These are phyloP conservation scores for Pandemis cinnamomeana DNA, from an alignment of 2,888 invertebrate species.

Conservation along the genomic window DNA sequence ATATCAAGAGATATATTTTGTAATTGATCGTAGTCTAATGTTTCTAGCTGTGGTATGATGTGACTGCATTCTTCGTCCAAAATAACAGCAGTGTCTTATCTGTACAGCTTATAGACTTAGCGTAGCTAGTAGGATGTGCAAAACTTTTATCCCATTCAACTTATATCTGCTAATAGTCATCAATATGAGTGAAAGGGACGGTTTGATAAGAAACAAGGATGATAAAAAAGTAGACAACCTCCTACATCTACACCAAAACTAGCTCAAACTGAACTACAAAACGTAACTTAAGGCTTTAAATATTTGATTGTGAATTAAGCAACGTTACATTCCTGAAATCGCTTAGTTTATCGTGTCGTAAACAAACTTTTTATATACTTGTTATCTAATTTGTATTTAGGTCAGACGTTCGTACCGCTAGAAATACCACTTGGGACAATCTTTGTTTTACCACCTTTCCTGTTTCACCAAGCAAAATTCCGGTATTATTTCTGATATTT, in stretches of 20 bases:
- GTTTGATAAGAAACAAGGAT: too few relatives aligned
- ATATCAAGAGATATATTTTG: not conserved
- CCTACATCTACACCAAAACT: not conserved
- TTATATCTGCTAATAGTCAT: too few relatives aligned
- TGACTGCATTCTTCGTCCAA: not conserved
- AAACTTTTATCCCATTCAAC: too few relatives aligned
- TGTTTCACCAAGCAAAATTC: not conserved
- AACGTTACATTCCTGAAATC: slow-evolving; percentile 19
- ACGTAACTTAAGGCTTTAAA: not conserved
- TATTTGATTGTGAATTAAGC: not conserved
- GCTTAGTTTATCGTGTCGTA: slow-evolving; percentile 14
- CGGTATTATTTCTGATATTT: not conserved
- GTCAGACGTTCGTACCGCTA: not conserved
- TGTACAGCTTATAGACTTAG: not conserved
- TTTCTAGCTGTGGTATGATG: not conserved
- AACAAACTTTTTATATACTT: slow-evolving; percentile 17
- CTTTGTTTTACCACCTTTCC: too few relatives aligned
- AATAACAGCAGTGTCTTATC: not conserved
- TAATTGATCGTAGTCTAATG: not conserved
- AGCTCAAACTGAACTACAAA: not conserved
- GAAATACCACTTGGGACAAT: not conserved
- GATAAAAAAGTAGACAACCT: too few relatives aligned
- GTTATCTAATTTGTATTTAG: slow-evolving; percentile 32
- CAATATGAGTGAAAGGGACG: too few relatives aligned
- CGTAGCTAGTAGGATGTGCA: not conserved